Evolutionary conservation across 2,888 invertebrate genomes (phyloP).

Genomic region (Hirudinaria manillensis): DNA sequence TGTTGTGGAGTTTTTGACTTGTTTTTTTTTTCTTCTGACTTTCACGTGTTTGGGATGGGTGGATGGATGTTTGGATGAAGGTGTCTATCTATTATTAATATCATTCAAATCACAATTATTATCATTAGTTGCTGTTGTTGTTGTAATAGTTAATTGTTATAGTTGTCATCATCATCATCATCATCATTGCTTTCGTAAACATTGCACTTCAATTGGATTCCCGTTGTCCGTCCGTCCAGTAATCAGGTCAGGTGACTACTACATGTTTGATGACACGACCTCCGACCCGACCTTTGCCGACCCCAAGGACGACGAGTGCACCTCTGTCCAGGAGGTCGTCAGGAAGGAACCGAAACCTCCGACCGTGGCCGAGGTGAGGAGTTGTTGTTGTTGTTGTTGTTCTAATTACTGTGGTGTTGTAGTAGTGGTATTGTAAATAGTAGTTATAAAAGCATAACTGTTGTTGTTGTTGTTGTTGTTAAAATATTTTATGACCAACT

Average conservation of each 20-base stretch:
- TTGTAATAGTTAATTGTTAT: neutral
- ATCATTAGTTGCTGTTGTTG: neutral
- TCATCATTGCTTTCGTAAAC: neutral
- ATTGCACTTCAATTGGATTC: neutral
- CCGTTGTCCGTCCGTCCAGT: constrained; percentile 60
- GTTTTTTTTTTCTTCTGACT: no score
- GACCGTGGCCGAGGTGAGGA: constrained; percentile 11
- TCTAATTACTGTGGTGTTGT: no score
- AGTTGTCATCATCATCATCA: neutral
- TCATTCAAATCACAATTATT: neutral
- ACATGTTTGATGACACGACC: constrained; percentile 88
- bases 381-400: neutral
- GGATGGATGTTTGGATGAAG: neutral
- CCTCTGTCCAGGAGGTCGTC: neutral
- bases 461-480: no score
- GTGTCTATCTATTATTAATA: neutral
- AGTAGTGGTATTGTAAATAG: no score
- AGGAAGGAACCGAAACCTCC: constrained; percentile 14
- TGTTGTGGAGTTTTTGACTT: neutral
- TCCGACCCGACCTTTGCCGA: constrained; percentile 60
- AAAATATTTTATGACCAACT: no score
- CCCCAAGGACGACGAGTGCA: neutral
- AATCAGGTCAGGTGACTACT: constrained; percentile 94
- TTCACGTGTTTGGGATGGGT: neutral
- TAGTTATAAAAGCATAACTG: no score